A percentile compares a stretch with the other conserved stretches of the same genome.
Evolutionary conservation across 2,797 vertebrate genomes (phyloP).

Genomic region (Sebastes goodei): DNA sequence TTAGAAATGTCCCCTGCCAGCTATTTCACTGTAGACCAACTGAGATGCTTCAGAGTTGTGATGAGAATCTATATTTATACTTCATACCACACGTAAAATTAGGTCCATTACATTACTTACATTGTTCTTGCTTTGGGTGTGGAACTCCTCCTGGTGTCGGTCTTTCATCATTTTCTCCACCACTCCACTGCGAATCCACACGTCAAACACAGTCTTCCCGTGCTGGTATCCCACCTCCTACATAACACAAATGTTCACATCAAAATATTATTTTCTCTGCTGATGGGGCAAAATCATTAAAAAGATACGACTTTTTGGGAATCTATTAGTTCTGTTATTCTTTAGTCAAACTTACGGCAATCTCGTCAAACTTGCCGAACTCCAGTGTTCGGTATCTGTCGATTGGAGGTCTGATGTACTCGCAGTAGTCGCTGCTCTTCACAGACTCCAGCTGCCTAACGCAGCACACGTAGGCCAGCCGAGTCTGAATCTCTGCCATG

Average conservation of each 20-base stretch:
- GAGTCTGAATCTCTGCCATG: conserved; percentile 97
- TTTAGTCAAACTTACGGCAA: conserved; percentile 86
- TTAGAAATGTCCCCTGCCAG: not conserved
- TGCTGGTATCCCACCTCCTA: conserved; percentile 97
- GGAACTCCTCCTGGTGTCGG: conserved; percentile 86
- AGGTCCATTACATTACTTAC: conserved; percentile 41
- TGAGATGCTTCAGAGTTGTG: not conserved
- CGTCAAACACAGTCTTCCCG: conserved; percentile 91
- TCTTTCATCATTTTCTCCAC: conserved; percentile 95
- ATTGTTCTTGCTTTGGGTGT: conserved; percentile 83
- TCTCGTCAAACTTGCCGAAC: conserved; percentile 95
- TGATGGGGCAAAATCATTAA: not conserved
- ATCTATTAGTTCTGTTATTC: not conserved
- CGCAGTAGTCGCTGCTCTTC: conserved; percentile 94
- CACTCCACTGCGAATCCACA: conserved; percentile 91
- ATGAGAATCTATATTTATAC: not conserved
- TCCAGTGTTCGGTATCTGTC: conserved; percentile 93
- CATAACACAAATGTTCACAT: not conserved
- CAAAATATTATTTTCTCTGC: not conserved
- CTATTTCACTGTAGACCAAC: not conserved
- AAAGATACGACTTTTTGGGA: not conserved
- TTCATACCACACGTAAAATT: not conserved
- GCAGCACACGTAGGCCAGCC: conserved; percentile 95
- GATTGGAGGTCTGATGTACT: conserved; percentile 94
- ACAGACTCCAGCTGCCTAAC: conserved; percentile 94